Base-by-base conservation (phyloP, 1,140 invertebrate species). In the Carposina sasakii region DNA sequence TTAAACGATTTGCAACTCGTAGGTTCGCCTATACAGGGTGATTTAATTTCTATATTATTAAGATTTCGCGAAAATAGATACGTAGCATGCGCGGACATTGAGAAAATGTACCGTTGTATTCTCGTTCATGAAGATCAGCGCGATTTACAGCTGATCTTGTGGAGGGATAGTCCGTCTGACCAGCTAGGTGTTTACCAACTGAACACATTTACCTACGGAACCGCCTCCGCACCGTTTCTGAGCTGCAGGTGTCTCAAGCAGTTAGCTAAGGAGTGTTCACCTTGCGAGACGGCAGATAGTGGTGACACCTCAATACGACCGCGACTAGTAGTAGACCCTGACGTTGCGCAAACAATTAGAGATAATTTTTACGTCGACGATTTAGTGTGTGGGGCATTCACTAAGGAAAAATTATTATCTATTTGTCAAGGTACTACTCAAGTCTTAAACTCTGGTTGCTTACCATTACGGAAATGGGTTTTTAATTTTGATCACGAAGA, bases 341-440 rank as follows among this genome's bases (percentile, higher is more conserved):
- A 28, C 45, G 60, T 68, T 9, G 13, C 10, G 17, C 63, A 45
- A 19, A 53, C 66, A 6, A 62, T 77, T 0, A 23, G 20, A 10
- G 46, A 33, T 1, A 65, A 81, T 65, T 74, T 83, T 43, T 85
- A 84, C 44, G 71, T 86, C 1, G 83, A 87, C 52, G 82, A 86
- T 57, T 16, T 81, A 3, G 26, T 78, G 5, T 63, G 69, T 8
- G 36, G 36, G 1, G 6, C 36, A 21, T 9, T 21, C 22, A 21
- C 9, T 22, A 20, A 8, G 19, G 2, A 68, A 65, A 16, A 44
- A 36, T 3, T 47, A 21, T 17, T 13, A 9, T 37, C 34, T 13
- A 47, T 47, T 2, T n/a, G 37, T 13, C 13, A 36, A n/a, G 22
- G 31, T 8, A n/a, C 37, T 2, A 23, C 44, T 24, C 8, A 34